These are phyloP conservation scores for Daubentonia madagascariensis DNA, from an alignment of 2,113 vertebrate species.

Conservation along the genomic window DNA sequence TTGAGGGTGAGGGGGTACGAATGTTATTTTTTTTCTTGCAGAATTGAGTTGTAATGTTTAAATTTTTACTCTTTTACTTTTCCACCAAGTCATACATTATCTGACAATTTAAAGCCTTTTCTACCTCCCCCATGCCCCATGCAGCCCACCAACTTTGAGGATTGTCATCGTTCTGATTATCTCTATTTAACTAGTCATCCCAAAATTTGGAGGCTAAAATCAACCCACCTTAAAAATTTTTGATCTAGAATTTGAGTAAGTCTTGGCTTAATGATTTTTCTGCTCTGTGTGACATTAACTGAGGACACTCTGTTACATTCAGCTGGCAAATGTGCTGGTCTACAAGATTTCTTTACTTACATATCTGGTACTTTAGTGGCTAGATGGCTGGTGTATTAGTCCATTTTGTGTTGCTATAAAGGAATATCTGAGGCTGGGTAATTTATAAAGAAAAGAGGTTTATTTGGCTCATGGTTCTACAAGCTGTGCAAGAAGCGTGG, in stretches of 20 bases:
- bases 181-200: neutral
- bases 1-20: rapidly evolving
- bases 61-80: neutral
- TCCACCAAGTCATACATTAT: neutral
- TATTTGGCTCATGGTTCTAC: too few relatives aligned
- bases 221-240: neutral
- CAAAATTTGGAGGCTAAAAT: neutral
- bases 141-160: neutral
- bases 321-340: neutral
- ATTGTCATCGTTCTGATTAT: neutral
- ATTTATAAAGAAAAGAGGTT: too few relatives aligned
- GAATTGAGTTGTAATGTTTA: neutral
- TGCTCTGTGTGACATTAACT: neutral
- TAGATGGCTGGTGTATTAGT: neutral
- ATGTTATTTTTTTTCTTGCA: neutral
- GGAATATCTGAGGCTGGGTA: too few relatives aligned
- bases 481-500: too few relatives aligned
- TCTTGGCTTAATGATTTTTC: neutral
- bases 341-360: neutral
- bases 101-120: neutral
- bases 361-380: neutral
- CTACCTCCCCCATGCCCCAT: neutral
- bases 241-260: neutral
- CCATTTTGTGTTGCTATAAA: too few relatives aligned
- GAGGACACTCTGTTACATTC: neutral